Evolutionary conservation across 2,797 vertebrate genomes (phyloP).

Genomic region (Clarias platycephalus): DNA sequence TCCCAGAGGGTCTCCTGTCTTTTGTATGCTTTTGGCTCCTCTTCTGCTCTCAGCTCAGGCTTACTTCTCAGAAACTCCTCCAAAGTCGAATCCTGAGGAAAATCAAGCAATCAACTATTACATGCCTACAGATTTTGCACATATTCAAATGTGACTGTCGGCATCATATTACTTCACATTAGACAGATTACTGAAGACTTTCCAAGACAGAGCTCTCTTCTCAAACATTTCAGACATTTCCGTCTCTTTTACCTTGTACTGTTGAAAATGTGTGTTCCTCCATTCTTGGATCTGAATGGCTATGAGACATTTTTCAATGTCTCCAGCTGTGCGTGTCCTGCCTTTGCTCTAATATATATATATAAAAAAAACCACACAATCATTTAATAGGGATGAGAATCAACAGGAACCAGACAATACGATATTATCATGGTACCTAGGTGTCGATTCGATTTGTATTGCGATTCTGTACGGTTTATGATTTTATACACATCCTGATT

Average conservation of each 20-base stretch:
- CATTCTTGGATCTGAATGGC: slow-evolving; percentile 72
- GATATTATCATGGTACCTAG: no score
- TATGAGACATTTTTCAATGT: slow-evolving; percentile 81
- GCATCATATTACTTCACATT: not conserved
- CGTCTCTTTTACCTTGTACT: slow-evolving; percentile 70
- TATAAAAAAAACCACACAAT: slow-evolving; percentile 13
- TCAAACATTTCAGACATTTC: not conserved
- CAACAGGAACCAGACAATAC: no score
- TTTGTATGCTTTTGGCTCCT: slow-evolving; percentile 66
- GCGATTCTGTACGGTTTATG: no score
- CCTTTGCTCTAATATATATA: slow-evolving; percentile 76
- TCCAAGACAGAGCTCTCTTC: not conserved
- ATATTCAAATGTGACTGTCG: not conserved
- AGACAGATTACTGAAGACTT: no score
- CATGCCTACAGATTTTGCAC: not conserved
- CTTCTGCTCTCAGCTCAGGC: slow-evolving; percentile 62
- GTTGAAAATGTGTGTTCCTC: slow-evolving; percentile 75
- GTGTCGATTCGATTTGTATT: no score
- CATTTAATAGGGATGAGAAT: slow-evolving; percentile 16
- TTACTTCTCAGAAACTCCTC: slow-evolving; percentile 78
- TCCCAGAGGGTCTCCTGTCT: slow-evolving; percentile 87
- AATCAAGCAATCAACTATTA: not conserved
- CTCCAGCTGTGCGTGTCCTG: slow-evolving; percentile 75
- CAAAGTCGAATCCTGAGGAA: slow-evolving; percentile 78
- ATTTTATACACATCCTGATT: no score